Evolutionary conservation across 2,888 invertebrate genomes (phyloP), one percentile per base, ranked within the genome.

Genomic region (Cosmia trapezina): DNA sequence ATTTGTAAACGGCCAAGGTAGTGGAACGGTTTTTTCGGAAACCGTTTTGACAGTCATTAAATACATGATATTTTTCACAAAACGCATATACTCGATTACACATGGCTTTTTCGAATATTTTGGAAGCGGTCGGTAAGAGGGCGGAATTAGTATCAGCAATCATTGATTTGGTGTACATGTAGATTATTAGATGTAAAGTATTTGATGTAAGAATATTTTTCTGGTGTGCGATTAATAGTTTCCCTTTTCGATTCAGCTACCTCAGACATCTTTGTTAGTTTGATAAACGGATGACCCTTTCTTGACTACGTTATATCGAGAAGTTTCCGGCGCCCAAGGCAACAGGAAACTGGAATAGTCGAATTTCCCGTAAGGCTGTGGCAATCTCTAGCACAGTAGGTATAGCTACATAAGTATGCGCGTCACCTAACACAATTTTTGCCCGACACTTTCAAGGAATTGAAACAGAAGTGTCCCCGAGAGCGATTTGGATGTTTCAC

Each of bases 391-490:
- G 73, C 63, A 73, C 67, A 66, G 51, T 59, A 70, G 57, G 41
- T 72, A 64, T 74, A 73, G 60, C 49, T 68, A 73, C 63, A 66
- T 78, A 81, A 69, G 76, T 80, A 80, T 74, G 78, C 64, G 73
- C 78, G 83, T 87, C 88, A 86, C 89, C 90, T 91, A 93, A 94
- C 89, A 91, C 92, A 93, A 92, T 93, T 94, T 92, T 90, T 90
- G 88, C 87, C 80, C 90, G 90, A 91, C 91, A 90, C 90, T 92
- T 92, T 89, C 91, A 83, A 90, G 90, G 88, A 94, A 94, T 94
- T 94, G 94, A 93, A 94, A 94, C 93, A 93, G 91, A 94, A 94
- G 92, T 90, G 93, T 91, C 89, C 89, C 90, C 86, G 82, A 78
- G 90, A 91, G 90, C 86, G 85, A 88, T 88, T 89, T 87, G 85